Conservation (phyloP, 2,113 vertebrate species). For the Rhombomys opimus region DNA sequence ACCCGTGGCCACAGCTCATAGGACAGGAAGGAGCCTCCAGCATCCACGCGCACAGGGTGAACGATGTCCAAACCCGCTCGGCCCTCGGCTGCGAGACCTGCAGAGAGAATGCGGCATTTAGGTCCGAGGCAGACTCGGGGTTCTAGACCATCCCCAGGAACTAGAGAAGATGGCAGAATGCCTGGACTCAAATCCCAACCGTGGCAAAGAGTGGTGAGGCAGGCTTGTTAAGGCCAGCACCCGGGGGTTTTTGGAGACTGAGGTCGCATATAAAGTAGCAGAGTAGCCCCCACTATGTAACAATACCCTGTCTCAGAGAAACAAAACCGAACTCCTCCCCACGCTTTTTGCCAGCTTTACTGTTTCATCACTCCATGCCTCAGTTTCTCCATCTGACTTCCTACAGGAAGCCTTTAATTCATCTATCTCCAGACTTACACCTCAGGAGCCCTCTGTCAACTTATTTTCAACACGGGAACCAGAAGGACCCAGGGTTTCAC, state of each 20-base stretch:
- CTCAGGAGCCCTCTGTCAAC: no score
- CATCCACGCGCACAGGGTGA: slow-evolving; percentile 92
- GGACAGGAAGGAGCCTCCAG: slow-evolving; percentile 93
- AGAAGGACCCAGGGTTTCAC: not conserved
- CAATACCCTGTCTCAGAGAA: not conserved
- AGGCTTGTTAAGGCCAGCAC: not conserved
- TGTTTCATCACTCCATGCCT: not conserved
- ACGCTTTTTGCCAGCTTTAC: not conserved
- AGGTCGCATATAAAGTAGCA: not conserved
- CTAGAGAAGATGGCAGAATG: not conserved
- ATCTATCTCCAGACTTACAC: not conserved
- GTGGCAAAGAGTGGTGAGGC: no score
- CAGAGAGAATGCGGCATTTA: not conserved
- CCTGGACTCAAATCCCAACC: no score
- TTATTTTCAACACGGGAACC: not conserved
- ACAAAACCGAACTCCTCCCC: not conserved
- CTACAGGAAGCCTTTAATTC: not conserved
- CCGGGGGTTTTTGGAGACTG: not conserved
- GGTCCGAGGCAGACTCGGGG: not conserved
- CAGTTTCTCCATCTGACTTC: not conserved
- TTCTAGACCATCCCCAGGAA: not conserved
- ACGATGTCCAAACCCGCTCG: slow-evolving; percentile 89
- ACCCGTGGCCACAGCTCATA: slow-evolving; percentile 91
- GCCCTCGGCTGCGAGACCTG: slow-evolving; percentile 24
- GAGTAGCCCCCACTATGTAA: not conserved